Conservation (phyloP, 2,113 vertebrate genomes). For the Romanogobio albipinnatus region DNA sequence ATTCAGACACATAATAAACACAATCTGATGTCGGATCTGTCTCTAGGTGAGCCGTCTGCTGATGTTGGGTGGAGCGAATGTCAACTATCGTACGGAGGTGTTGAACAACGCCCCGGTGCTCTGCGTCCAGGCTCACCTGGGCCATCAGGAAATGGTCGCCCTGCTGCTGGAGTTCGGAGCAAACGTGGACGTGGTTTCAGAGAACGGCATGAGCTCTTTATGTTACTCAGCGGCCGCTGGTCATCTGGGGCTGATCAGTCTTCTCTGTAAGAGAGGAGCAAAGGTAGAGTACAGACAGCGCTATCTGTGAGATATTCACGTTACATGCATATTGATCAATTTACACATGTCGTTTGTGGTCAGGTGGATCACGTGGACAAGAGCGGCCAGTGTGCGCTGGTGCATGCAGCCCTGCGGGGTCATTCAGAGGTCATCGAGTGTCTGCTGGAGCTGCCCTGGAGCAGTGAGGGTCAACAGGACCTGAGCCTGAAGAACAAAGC, state of each 20-base stretch:
- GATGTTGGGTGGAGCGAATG: conserved; percentile 92
- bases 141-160: conserved; percentile 90
- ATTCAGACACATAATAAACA: background rate
- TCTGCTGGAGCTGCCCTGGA: conserved; percentile 85
- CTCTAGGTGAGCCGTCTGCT: conserved; percentile 95
- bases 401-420: conserved; percentile 90
- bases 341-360: background rate
- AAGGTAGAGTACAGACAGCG: conserved; percentile 78
- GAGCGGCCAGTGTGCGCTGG: conserved; percentile 92
- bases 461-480: conserved; percentile 71
- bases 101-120: conserved; percentile 93
- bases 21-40: background rate
- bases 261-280: conserved; percentile 87
- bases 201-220: conserved; percentile 89
- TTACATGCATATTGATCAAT: background rate
- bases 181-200: conserved; percentile 84
- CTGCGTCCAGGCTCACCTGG: conserved; percentile 92
- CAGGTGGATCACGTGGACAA: conserved; percentile 92
- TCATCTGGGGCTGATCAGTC: conserved; percentile 83
- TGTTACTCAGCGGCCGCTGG: conserved; percentile 91
- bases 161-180: conserved; percentile 91
- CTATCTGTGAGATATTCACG: background rate
- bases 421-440: conserved; percentile 85
- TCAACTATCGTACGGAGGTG: conserved; percentile 95
- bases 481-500: conserved; percentile 81